Evolutionary conservation across 2,113 vertebrate genomes (phyloP), one percentile per base, ranked within the genome.

Genomic region (Oryzias javanicus): DNA sequence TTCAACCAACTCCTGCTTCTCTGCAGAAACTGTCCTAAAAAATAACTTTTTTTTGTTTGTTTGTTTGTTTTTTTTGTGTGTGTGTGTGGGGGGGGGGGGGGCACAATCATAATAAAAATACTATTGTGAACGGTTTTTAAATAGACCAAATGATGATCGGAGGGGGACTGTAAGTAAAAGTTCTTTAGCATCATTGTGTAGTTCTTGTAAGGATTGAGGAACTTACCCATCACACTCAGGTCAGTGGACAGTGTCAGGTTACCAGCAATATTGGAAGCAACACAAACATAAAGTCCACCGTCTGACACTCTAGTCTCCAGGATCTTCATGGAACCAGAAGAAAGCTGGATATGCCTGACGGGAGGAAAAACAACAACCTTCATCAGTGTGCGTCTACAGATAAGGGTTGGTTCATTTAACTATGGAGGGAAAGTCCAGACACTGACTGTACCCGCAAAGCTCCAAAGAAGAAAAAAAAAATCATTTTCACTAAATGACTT

Each of bases 251-350:
- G 93, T 71, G 93, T 96, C 69, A 94, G 82, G 53, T 99, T 98
- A 42, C 97, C 97, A 47, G 97, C 97, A 77, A 99, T 96, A 84
- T 99, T 99, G 67, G 94, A 93, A 67, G 95, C 97, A 10, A 96
- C 92, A 67, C 97, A 99, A 60, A 93, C 73, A 72, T 98, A 99
- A 62, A 92, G 88, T 61, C 95, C 97, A 60, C 81, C 90, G 81
- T 99, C 97, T 64, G 94, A 93, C 70, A 94, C 67, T 4, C 93
- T 94, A 14, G 91, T 90, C 56, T 94, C 92, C 0, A 89, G 88
- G 82, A 99, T 95, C 88, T 92, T 96, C 94, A 99, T 91, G 8
- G 97, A 97, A 20, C 97, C 97, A 14, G 95, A 95, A 64, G 94
- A 79, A 18, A 98, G 92, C 79, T 94, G 94, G 13, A 67, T 89